Conservation (phyloP, 2,888 invertebrate species). For the Hedya salicella region DNA sequence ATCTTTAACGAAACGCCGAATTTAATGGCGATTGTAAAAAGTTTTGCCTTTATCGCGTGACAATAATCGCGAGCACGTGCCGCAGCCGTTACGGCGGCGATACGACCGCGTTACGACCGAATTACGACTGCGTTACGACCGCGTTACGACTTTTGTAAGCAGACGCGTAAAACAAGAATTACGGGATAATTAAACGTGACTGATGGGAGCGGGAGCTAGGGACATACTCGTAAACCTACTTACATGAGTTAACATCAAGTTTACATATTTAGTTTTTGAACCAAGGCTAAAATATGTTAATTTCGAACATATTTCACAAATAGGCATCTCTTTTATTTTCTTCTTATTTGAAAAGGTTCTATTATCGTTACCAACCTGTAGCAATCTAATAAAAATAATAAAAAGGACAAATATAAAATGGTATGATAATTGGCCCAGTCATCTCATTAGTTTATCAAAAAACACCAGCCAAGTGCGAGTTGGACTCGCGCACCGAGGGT, state of each 20-base stretch:
- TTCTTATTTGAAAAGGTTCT: too few species aligned
- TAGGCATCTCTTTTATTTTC: too few species aligned
- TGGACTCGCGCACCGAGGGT: too few species aligned
- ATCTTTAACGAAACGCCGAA: conserved; percentile 20
- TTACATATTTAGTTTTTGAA: background rate
- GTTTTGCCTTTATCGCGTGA: conserved; percentile 11
- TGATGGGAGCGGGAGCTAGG: too few species aligned
- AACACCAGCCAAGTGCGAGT: too few species aligned
- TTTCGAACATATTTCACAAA: too few species aligned
- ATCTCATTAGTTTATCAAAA: too few species aligned
- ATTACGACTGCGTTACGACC: conserved; percentile 13
- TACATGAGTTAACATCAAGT: background rate
- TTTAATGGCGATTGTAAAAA: conserved; percentile 34
- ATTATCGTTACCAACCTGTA: too few species aligned
- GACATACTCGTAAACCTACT: background rate
- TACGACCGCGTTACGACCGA: conserved; percentile 5
- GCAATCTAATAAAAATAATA: too few species aligned
- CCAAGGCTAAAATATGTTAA: too few species aligned
- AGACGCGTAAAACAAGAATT: conserved; percentile 13
- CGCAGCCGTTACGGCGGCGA: conserved; percentile 14
- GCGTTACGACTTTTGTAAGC: conserved; percentile 18
- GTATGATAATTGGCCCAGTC: too few species aligned
- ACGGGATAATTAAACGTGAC: conserved; percentile 27
- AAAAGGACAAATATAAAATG: too few species aligned
- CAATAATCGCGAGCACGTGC: conserved; percentile 33